These are phyloP conservation scores for Halcyon senegalensis DNA, from an alignment of 2,113 vertebrate species.

Conservation along the genomic window DNA sequence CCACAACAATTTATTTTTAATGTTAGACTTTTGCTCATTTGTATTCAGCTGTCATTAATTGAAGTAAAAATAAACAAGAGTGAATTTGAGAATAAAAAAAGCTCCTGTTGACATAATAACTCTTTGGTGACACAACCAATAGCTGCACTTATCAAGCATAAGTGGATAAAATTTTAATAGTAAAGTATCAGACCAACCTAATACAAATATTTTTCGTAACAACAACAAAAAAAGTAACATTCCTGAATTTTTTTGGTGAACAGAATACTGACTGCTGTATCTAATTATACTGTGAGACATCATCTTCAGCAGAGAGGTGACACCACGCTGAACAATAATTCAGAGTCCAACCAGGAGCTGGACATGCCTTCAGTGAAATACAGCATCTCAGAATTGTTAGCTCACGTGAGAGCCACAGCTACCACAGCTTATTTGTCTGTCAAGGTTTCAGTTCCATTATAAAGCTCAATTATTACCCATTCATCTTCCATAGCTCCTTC, in stretches of 20 bases:
- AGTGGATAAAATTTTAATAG: background rate
- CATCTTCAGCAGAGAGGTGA: background rate
- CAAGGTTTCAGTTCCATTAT: background rate
- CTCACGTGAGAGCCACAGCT: background rate
- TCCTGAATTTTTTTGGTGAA: background rate
- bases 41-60: background rate
- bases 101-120: background rate
- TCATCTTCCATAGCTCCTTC: background rate
- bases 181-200: background rate
- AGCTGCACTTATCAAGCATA: background rate
- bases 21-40: background rate
- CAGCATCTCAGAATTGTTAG: background rate
- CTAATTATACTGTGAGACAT: background rate
- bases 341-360: background rate
- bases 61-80: conserved; percentile 4
- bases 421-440: background rate
- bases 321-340: background rate
- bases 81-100: background rate
- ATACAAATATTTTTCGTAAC: background rate
- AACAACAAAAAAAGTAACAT: background rate
- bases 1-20: background rate
- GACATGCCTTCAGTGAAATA: background rate
- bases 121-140: background rate
- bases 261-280: background rate
- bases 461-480: background rate